Percentiles rank a stretch among this genome's conserved stretches.
These are phyloP conservation scores for Morpho helenor DNA, from an alignment of 2,888 invertebrate species.

Conservation along the genomic window DNA sequence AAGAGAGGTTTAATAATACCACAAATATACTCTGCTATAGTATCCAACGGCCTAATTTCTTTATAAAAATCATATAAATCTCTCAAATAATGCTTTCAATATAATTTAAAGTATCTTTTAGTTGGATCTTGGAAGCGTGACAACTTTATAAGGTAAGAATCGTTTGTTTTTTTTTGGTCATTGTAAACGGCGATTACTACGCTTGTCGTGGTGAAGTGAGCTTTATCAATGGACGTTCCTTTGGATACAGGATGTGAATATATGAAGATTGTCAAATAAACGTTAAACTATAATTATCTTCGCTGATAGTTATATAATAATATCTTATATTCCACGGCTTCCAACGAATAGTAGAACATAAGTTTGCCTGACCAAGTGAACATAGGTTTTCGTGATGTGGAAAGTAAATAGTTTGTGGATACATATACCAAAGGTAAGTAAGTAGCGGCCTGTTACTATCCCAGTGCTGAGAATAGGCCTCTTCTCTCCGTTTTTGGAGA, in stretches of 20 bases:
- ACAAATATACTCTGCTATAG: neutral
- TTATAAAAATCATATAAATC: constrained; percentile 67
- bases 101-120: constrained; percentile 42
- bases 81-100: constrained; percentile 39
- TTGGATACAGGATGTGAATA: constrained; percentile 36
- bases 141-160: constrained; percentile 49
- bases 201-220: constrained; percentile 48
- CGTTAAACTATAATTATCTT: too few species aligned
- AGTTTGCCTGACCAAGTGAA: too few species aligned
- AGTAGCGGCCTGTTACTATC: too few species aligned
- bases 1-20: constrained; percentile 1
- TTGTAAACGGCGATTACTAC: constrained; percentile 63
- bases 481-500: too few species aligned
- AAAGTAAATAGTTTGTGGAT: too few species aligned
- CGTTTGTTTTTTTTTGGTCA: constrained; percentile 39
- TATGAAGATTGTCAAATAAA: neutral
- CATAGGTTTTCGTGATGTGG: too few species aligned
- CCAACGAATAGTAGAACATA: too few species aligned
- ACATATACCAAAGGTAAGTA: too few species aligned
- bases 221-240: constrained; percentile 41
- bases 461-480: too few species aligned
- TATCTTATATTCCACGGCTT: too few species aligned
- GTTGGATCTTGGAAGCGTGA: constrained; percentile 49
- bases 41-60: constrained; percentile 41
- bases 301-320: too few species aligned